Base-by-base conservation (phyloP, 2,113 vertebrate species). In the Dromaius novaehollandiae region DNA sequence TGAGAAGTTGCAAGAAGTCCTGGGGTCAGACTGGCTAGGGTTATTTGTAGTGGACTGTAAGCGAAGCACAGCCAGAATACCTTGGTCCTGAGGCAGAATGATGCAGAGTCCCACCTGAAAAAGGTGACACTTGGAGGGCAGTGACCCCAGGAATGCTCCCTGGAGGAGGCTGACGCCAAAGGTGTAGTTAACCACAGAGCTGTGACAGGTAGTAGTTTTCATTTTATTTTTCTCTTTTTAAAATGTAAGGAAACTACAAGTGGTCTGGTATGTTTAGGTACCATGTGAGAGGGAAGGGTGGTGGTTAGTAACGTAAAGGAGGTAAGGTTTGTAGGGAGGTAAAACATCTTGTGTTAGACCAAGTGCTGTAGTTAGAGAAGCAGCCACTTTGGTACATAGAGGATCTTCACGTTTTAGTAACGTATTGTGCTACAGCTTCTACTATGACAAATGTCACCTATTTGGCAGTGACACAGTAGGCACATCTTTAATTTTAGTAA, bases 61-160 rank as follows among this genome's bases (percentile, higher is more conserved):
- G 68, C 42, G 30, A 65, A 61, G 32, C 8, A 77, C 68, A 74
- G 32, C 53, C 53, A 16, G 53, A 8, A 1, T 14, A 8, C 19
- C 0, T 2, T 8, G 28, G n/a, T 44, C 3, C 40, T 15, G 42
- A 30, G 44, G 19, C 13, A 53, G 14, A 9, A 13, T 0, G 25
- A 25, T 22, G 12, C 17, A 26, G 34, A 26, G 11, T 50, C 17
- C 24, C 50, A 44, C 7, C 44, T 32, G 69, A 69, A 21, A 55
- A 53, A 64, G 76, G 0, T 21, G 63, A 21, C 1, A 1, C 13
- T 1, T 32, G 74, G 30, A 38, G 20, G 4, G 9, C 18, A 0
- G 0, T 13, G 61, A 61, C n/a, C 38, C 64, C 21, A 38, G 69
- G 53, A 60, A 11, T 7, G 25, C 1, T 81, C 78, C 32, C 11